Evolutionary conservation across 2,888 invertebrate genomes (phyloP).

Genomic region (Glyphotaelius pellucidus): DNA sequence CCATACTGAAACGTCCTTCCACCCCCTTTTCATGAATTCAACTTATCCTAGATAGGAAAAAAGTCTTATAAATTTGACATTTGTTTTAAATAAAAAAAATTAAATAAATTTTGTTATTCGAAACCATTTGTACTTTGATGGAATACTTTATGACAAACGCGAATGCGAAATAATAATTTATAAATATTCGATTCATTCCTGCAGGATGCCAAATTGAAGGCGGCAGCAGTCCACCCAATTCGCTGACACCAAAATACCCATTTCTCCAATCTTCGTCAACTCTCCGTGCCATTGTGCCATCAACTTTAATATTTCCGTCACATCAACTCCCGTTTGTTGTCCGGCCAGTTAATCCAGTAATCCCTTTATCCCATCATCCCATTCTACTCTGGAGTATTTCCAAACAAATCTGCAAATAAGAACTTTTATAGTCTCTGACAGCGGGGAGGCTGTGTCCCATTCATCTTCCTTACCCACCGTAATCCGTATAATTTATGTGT

Average conservation of each 20-base stretch:
- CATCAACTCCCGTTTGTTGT: slow-evolving; percentile 63
- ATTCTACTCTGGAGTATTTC: slow-evolving; percentile 65
- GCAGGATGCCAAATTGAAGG: not conserved
- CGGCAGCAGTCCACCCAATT: slow-evolving; percentile 5
- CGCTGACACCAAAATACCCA: not conserved
- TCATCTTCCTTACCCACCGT: slow-evolving; percentile 26
- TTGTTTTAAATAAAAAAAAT: no score
- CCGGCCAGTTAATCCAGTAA: slow-evolving; percentile 60
- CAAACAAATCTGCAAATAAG: slow-evolving; percentile 66
- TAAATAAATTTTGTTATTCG: no score
- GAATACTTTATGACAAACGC: no score
- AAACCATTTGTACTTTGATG: no score
- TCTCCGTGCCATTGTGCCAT: slow-evolving; percentile 48
- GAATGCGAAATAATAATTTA: no score
- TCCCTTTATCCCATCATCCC: slow-evolving; percentile 65
- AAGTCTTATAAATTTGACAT: no score
- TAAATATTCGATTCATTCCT: not conserved
- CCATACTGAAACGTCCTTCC: no score
- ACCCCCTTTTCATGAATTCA: no score
- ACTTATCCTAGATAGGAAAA: no score
- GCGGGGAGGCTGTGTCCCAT: slow-evolving; percentile 49
- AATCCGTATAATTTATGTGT: slow-evolving; percentile 62
- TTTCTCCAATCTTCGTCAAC: slow-evolving; percentile 4
- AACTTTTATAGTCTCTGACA: slow-evolving; percentile 56
- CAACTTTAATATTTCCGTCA: slow-evolving; percentile 65